Base-by-base conservation (phyloP, 2,113 vertebrate genomes). In the Indicator indicator region DNA sequence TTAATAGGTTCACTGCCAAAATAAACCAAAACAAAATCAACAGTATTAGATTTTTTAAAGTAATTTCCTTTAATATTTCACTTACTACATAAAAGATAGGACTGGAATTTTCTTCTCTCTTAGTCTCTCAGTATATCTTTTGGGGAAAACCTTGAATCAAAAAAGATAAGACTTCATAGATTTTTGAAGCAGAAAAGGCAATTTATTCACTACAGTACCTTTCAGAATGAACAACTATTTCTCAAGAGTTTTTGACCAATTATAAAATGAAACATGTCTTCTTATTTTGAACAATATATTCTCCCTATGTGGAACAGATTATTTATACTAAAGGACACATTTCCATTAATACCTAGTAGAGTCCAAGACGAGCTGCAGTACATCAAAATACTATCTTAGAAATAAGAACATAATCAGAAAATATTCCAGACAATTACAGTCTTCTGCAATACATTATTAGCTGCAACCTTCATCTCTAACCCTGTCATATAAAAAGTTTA, bases 251-350 rank as follows among this genome's bases (percentile, higher is more conserved):
- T 97, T 96, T 2, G 2, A 59, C 67, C 72, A 96, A 94, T 96
- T 97, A 95, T 86, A 95, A 96, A 96, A 95, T 95, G 83, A 96
- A 96, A 92, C 86, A 91, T 83, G 8, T 75, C 32, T 94, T 93
- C 95, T 94, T 97, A 86, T 94, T 97, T 96, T 94, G 95, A 95
- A 95, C 65, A 96, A 93, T 94, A 69, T 83, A 86, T 65, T 92
- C 44, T 90, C 42, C 23, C 38, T 88, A 7, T 86, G 79, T 96
- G 77, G 67, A 64, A 86, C 8, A 93, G 69, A 93, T 84, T 95
- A 86, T 50, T 92, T 96, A 69, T 86, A 94, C 30, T 83, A 92
- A 95, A 96, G 56, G 69, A 65, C 18, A 84, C 40, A 19, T 76
- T 85, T 96, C 59, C 90, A 82, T 90, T 95, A 94, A 95, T 96